Evolutionary conservation across 2,797 vertebrate species (phyloP).

Genomic region (Capromys pilorides): DNA sequence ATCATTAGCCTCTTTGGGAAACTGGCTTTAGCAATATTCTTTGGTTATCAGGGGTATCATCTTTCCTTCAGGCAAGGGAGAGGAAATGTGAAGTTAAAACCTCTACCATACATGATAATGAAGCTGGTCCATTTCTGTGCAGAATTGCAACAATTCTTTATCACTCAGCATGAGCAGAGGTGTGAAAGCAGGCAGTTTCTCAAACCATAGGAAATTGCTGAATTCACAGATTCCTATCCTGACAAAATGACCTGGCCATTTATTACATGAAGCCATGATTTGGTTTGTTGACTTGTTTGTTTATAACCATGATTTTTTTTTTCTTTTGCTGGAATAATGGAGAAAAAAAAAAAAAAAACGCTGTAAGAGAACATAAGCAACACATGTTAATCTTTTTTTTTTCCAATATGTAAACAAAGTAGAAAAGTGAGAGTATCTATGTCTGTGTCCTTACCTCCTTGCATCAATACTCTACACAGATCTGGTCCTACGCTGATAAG

Average conservation of each 20-base stretch:
- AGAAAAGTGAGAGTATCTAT: background rate
- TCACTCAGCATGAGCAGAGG: slow-evolving; percentile 68
- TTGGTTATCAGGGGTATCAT: slow-evolving; percentile 81
- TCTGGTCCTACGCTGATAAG: background rate
- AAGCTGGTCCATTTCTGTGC: slow-evolving; percentile 80
- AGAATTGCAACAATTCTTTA: slow-evolving; percentile 82
- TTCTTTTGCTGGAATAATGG: slow-evolving; percentile 7
- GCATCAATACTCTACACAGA: background rate
- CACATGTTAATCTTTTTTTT: slow-evolving; percentile 65
- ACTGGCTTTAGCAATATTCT: slow-evolving; percentile 83
- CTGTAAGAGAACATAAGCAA: slow-evolving; percentile 32
- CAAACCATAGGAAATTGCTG: slow-evolving; percentile 78
- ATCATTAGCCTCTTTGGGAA: slow-evolving; percentile 83
- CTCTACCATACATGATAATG: slow-evolving; percentile 82
- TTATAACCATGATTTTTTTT: background rate
- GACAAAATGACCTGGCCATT: slow-evolving; percentile 56
- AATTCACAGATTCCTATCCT: slow-evolving; percentile 81
- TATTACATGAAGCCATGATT: slow-evolving; percentile 16
- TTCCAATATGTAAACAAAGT: slow-evolving; percentile 9
- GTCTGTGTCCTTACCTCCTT: background rate
- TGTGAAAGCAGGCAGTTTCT: slow-evolving; percentile 78
- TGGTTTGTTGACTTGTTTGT: background rate
- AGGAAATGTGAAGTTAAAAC: slow-evolving; percentile 81
- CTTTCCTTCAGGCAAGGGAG: slow-evolving; percentile 83
- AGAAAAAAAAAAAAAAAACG: slow-evolving; percentile 39